Base-by-base conservation (phyloP, 2,797 vertebrate species). In the Coccyzus lansbergi region DNA sequence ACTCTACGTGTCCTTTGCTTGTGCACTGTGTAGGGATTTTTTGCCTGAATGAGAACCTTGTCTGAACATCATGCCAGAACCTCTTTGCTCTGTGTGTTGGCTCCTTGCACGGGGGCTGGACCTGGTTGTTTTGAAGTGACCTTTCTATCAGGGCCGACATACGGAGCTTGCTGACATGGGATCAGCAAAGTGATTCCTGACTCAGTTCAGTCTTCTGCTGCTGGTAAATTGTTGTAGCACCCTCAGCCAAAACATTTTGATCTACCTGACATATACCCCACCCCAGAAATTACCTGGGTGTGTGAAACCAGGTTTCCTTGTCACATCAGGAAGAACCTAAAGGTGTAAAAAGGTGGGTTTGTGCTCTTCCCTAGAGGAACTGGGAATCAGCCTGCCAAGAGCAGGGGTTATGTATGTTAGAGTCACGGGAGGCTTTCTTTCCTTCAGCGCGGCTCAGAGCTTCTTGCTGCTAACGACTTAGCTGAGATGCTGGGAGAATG, bases 81-180 rank as follows among this genome's bases (percentile, higher is more conserved):
- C 34, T 71, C 38, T 71, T 34, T 84, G 70, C 67, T 84, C 53
- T 79, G 40, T 53, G 63, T 88, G 14, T 79, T 90, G 91, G 48
- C 63, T 86, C 28, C 77, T 84, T 79, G 52, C 77, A 33, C n/a
- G 9, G 15, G 14, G 81, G 7, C 68, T 92, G 64, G 67, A 77
- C 86, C 56, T 94, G 63, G 10, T 53, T 93, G 64, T 89, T 90
- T 34, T 46, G 36, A 15, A 89, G 19, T 64, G 90, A 94, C 90
- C 88, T 83, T 88, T 94, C 60, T 8, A 2, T 85, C 62, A 48
- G 58, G 34, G 75, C 68, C 25, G 52, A 72, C 90, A 77, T 2
- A 15, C 74, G 6, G 42, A 74, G 74, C 55, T 86, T 0, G 0
- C 79, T 93, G 90, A 42, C 72, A 4, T 18, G 55, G 42, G 31